phyloP scores from a whole-genome alignment of 2,797 vertebrate genomes.

The Acipenser transmontanus region DNA sequence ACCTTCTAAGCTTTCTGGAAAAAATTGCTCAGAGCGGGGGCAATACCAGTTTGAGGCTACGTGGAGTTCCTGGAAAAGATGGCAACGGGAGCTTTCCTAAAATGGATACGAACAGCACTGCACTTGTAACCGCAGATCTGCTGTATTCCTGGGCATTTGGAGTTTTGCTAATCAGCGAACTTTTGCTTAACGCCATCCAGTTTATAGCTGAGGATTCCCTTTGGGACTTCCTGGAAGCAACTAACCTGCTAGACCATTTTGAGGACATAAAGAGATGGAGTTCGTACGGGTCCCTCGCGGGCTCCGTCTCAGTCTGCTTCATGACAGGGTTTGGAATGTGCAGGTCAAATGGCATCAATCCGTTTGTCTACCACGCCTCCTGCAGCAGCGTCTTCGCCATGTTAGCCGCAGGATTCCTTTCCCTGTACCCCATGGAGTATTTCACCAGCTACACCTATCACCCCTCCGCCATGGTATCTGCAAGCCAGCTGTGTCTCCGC shows the following conservation, averaged over 20 bases:
- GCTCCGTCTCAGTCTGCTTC: slow-evolving; percentile 8
- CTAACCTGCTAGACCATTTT: not conserved
- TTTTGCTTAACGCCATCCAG: slow-evolving; percentile 14
- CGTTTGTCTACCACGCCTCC: rapidly evolving
- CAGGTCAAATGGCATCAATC: not conserved
- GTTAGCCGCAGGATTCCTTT: not conserved
- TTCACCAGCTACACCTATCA: not conserved
- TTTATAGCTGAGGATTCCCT: slow-evolving; percentile 10
- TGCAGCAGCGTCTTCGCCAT: not conserved
- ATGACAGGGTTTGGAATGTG: slow-evolving; percentile 1
- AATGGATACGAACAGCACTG: not conserved
- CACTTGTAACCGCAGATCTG: slow-evolving; percentile 6
- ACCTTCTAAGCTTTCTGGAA: not conserved
- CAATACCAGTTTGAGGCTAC: not conserved
- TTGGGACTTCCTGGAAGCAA: not conserved
- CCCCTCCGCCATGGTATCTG: not conserved
- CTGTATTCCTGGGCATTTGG: not conserved
- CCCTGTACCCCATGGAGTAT: rapidly evolving
- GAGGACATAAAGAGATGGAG: not conserved
- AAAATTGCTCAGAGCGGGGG: no score
- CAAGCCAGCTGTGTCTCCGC: slow-evolving; percentile 1
- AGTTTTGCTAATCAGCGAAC: not conserved
- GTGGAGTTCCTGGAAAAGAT: not conserved
- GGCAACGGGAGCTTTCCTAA: not conserved
- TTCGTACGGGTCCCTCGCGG: slow-evolving; percentile 6